Evolutionary conservation across 2,888 invertebrate genomes (phyloP).

Genomic region (Hyppa rectilinea): DNA sequence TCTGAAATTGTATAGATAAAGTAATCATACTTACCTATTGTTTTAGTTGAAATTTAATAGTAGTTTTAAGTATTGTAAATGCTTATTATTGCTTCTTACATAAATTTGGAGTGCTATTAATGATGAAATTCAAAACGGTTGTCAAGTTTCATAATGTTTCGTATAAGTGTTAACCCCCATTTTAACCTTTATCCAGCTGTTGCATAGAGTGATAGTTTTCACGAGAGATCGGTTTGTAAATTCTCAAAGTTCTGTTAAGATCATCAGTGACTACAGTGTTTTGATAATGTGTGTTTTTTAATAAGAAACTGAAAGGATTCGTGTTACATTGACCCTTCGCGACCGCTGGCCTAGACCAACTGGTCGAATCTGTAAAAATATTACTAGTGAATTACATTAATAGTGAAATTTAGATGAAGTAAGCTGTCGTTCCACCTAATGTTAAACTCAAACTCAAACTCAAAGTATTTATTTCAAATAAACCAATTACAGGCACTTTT

Average conservation of each 20-base stretch:
- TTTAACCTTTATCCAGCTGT: neutral
- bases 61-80: neutral
- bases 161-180: neutral
- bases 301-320: neutral
- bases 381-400: too few species aligned
- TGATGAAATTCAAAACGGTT: neutral
- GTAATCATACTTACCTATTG: neutral
- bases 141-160: neutral
- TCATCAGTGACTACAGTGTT: neutral
- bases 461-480: too few species aligned
- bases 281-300: too few species aligned
- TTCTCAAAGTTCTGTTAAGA: neutral
- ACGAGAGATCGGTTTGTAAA: neutral
- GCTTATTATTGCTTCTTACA: neutral
- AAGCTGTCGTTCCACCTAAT: too few species aligned
- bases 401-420: too few species aligned
- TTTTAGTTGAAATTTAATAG: neutral
- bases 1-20: neutral
- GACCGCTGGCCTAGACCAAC: neutral
- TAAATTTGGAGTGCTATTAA: neutral
- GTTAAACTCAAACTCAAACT: too few species aligned
- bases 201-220: neutral
- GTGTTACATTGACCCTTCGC: neutral
- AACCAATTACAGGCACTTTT: too few species aligned
- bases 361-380: too few species aligned